Percentiles rank a stretch among this genome's conserved stretches.
These are phyloP conservation scores for Chloebia gouldiae DNA, from an alignment of 2,113 vertebrate genomes.

Conservation along the genomic window DNA sequence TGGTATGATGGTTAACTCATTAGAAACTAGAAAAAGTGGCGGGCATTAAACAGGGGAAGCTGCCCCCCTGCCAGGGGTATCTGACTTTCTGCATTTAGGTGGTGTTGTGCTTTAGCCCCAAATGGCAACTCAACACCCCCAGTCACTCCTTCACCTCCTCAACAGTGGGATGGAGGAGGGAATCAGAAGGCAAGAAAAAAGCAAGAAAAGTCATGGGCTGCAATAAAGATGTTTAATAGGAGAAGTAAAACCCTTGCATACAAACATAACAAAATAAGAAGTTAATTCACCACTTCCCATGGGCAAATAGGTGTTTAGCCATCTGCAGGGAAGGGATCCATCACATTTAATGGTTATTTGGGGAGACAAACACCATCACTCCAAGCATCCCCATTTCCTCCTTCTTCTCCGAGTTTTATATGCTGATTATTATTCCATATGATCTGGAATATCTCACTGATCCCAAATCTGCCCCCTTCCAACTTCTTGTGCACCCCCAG, in stretches of 20 bases:
- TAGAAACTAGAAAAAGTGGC: not conserved
- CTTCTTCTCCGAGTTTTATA: not conserved
- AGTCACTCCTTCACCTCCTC: not conserved
- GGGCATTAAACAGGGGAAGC: not conserved
- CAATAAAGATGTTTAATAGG: not conserved
- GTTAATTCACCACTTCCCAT: not conserved
- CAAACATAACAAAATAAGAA: not conserved
- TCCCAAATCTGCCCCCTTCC: not conserved
- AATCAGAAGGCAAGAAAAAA: not conserved
- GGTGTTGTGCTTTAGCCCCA: not conserved
- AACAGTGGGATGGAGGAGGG: not conserved
- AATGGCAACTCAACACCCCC: not conserved
- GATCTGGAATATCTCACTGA: not conserved
- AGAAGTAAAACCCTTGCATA: not conserved
- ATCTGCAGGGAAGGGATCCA: not conserved
- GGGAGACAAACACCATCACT: not conserved
- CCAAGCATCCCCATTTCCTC: not conserved
- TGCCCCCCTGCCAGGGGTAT: not conserved
- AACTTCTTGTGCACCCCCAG: not conserved
- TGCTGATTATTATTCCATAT: not conserved
- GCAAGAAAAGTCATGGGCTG: not conserved
- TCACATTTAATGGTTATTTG: not conserved
- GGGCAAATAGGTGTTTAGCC: not conserved
- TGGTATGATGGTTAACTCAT: accelerated
- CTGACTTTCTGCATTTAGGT: not conserved